phyloP scores from a whole-genome alignment of 2,113 vertebrate genomes.

The Ctenodactylus gundi region DNA sequence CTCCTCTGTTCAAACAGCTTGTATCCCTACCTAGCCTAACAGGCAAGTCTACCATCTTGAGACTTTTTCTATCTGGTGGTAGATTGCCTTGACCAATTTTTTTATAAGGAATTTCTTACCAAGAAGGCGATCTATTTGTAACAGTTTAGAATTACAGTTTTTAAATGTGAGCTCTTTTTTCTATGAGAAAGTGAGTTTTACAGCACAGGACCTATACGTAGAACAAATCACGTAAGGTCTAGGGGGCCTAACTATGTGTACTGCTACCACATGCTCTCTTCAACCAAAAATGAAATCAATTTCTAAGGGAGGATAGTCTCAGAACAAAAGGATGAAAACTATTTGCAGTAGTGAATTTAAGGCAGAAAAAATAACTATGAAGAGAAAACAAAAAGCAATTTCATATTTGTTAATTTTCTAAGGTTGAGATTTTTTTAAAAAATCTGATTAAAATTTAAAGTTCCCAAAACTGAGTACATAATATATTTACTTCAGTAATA shows the following conservation, averaged over 20 bases:
- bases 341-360: conserved; percentile 15
- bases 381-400: neutral
- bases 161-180: neutral
- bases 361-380: neutral
- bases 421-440: neutral
- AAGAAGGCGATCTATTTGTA: conserved; percentile 6
- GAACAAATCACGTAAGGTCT: conserved; percentile 5
- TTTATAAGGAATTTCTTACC: conserved; percentile 50
- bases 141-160: conserved; percentile 11
- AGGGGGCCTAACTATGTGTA: neutral
- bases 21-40: conserved; percentile 52
- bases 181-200: neutral
- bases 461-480: neutral
- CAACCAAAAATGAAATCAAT: conserved; percentile 27
- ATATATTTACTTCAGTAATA: neutral
- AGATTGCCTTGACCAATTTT: conserved; percentile 37
- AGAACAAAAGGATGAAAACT: neutral
- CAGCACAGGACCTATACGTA: neutral
- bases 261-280: neutral
- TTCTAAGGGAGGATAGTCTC: neutral
- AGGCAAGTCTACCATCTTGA: conserved; percentile 51
- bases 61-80: neutral
- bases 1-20: conserved; percentile 55
- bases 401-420: neutral
- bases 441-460: conserved; percentile 1